Conservation (phyloP, 2,888 invertebrate species). For the Rotaria socialis region DNA sequence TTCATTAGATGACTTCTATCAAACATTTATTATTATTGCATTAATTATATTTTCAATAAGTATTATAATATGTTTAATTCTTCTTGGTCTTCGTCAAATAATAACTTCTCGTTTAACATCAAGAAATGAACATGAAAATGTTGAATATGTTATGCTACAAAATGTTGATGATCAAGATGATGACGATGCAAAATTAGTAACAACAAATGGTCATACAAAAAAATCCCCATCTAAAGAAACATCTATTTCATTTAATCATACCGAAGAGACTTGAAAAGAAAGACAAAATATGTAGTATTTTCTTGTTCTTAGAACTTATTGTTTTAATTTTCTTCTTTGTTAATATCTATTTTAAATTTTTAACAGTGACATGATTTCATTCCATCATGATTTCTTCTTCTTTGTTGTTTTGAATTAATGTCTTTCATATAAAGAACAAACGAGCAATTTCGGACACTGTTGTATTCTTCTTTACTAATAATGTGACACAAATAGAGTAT, state of each 20-base stretch:
- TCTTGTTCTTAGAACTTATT: neutral
- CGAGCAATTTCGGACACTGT: neutral
- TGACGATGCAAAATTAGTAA: neutral
- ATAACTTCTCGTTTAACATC: neutral
- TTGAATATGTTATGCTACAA: slow-evolving; percentile 22
- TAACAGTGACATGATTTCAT: slow-evolving; percentile 11
- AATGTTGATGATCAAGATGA: slow-evolving; percentile 9
- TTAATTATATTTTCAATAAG: neutral
- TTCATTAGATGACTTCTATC: neutral
- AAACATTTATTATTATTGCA: neutral
- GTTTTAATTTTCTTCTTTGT: neutral
- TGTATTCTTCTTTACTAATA: neutral
- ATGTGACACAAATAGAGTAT: neutral
- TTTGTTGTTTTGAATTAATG: neutral
- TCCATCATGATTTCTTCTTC: neutral
- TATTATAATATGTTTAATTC: neutral
- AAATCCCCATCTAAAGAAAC: neutral
- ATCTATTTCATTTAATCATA: neutral
- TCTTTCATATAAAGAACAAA: neutral
- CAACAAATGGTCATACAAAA: neutral
- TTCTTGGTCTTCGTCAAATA: neutral
- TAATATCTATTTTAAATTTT: neutral
- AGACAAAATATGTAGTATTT: neutral
- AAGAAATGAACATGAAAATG: neutral
- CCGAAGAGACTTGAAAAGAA: neutral